These are phyloP conservation scores for Chironomus riparius DNA, from an alignment of 2,888 invertebrate species.

Conservation along the genomic window DNA sequence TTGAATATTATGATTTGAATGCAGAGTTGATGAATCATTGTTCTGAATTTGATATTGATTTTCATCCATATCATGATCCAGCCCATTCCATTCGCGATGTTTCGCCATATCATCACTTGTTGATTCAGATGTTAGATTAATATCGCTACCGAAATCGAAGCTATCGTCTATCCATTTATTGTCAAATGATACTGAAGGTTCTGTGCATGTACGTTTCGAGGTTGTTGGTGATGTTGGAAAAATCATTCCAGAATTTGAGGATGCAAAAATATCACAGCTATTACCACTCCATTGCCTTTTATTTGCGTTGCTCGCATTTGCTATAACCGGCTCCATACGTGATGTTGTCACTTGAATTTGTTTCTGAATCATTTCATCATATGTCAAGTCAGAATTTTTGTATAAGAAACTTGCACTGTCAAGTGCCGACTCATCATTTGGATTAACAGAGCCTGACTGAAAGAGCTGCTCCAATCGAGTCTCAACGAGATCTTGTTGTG, in stretches of 20 bases:
- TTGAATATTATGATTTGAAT: neutral
- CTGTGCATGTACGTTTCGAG: conserved; percentile 29
- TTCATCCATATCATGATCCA: conserved; percentile 3
- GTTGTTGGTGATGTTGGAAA: conserved; percentile 28
- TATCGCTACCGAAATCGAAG: conserved; percentile 25
- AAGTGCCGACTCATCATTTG: conserved; percentile 22
- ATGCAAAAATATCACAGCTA: conserved; percentile 18
- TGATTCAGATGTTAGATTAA: neutral
- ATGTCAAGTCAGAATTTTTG: conserved; percentile 12
- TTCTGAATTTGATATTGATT: conserved; percentile 1
- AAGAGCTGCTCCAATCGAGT: conserved; percentile 41
- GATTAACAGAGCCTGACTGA: conserved; percentile 31
- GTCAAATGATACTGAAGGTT: conserved; percentile 24
- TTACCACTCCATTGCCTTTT: conserved; percentile 29
- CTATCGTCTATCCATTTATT: conserved; percentile 26
- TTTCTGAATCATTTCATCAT: conserved; percentile 22
- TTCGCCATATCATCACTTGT: conserved; percentile 29
- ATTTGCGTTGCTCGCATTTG: conserved; percentile 9
- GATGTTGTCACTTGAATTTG: conserved; percentile 10
- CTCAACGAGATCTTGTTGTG: conserved; percentile 35
- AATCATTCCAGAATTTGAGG: conserved; percentile 31
- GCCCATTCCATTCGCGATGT: conserved; percentile 30
- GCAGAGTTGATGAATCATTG: neutral
- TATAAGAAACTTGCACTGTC: conserved; percentile 23
- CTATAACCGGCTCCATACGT: neutral